These are phyloP conservation scores for Alloplasta piceator DNA, from an alignment of 2,888 invertebrate genomes.

Conservation along the genomic window DNA sequence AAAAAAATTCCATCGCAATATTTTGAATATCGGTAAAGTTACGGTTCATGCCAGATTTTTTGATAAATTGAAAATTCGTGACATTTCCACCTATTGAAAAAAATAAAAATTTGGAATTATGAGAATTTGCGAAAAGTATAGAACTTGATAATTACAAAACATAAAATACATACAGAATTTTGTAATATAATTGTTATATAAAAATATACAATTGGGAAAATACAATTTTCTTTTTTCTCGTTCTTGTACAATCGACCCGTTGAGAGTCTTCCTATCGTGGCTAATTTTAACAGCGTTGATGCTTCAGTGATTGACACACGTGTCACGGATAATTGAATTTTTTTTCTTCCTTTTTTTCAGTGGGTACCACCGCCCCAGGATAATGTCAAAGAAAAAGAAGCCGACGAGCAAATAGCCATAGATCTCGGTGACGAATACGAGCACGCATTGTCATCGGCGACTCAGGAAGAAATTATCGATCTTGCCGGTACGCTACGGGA, in stretches of 20 bases:
- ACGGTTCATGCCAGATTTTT: too few relatives aligned
- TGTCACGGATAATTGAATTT: constrained; percentile 24
- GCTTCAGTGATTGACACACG: constrained; percentile 35
- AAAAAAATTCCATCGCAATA: too few relatives aligned
- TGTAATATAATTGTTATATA: too few relatives aligned
- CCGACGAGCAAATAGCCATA: constrained; percentile 96
- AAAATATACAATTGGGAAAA: too few relatives aligned
- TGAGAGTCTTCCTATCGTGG: constrained; percentile 14
- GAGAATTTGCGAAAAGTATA: constrained; percentile 11
- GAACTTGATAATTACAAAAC: constrained; percentile 9
- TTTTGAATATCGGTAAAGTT: too few relatives aligned
- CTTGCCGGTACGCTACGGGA: constrained; percentile 89
- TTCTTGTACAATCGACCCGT: constrained; percentile 46
- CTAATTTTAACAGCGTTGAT: constrained; percentile 30
- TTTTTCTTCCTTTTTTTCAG: constrained; percentile 83
- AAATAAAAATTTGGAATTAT: too few relatives aligned
- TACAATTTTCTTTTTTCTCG: neutral
- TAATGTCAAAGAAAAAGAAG: constrained; percentile 89
- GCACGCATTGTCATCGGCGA: constrained; percentile 92
- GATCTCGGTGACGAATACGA: constrained; percentile 98
- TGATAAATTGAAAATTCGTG: too few relatives aligned
- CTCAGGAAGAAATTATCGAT: constrained; percentile 99
- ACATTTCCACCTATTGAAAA: too few relatives aligned
- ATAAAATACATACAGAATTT: too few relatives aligned
- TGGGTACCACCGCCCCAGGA: constrained; percentile 92